Evolutionary conservation across 2,797 vertebrate genomes (phyloP).

Genomic region (Gymnopithys bicolor): DNA sequence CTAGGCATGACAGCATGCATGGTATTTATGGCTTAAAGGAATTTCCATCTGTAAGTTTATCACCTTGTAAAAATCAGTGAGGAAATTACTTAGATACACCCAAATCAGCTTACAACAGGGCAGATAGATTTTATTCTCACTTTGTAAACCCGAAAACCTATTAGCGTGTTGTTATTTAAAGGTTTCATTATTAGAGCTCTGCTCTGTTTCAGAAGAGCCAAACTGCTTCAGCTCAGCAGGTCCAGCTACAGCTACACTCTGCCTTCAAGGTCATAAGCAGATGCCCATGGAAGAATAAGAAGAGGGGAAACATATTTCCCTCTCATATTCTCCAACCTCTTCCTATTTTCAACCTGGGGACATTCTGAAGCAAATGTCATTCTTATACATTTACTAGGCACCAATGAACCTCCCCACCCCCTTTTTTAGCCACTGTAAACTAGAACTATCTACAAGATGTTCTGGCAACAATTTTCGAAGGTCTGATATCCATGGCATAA

Average conservation of each 20-base stretch:
- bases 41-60: slow-evolving; percentile 73
- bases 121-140: slow-evolving; percentile 39
- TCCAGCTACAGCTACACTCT: neutral
- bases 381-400: neutral
- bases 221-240: neutral
- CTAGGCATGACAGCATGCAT: slow-evolving; percentile 49
- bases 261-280: neutral
- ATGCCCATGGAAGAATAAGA: neutral
- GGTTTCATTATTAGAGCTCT: slow-evolving; percentile 28
- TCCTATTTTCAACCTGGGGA: neutral
- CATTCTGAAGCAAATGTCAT: neutral
- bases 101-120: slow-evolving; percentile 50
- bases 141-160: neutral
- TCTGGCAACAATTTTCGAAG: neutral
- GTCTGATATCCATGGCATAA: neutral
- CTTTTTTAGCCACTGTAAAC: neutral
- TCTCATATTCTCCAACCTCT: neutral
- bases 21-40: slow-evolving; percentile 79
- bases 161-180: slow-evolving; percentile 42
- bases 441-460: neutral
- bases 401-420: neutral
- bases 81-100: slow-evolving; percentile 60
- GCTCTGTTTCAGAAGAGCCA: neutral
- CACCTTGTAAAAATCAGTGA: slow-evolving; percentile 70
- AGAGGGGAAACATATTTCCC: neutral